Percentiles rank a stretch among this genome's conserved stretches.
These are phyloP conservation scores for Unio pictorum DNA, from an alignment of 2,888 invertebrate genomes.

Conservation along the genomic window DNA sequence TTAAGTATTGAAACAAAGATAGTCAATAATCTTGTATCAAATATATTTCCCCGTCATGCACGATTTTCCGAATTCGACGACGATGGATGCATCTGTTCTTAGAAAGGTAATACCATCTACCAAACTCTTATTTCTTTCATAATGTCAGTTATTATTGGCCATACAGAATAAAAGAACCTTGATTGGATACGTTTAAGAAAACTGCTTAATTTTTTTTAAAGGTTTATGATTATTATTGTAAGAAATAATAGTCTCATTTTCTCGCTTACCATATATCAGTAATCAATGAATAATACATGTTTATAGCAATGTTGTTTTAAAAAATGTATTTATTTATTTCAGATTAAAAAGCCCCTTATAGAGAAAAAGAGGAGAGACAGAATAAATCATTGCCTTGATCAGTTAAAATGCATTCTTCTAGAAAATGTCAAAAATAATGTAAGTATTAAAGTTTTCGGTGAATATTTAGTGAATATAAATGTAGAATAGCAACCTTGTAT, in stretches of 20 bases:
- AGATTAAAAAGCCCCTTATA: slow-evolving; percentile 39
- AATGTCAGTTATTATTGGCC: neutral
- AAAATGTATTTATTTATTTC: slow-evolving; percentile 8
- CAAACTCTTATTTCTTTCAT: neutral
- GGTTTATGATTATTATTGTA: too few species aligned
- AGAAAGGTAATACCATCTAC: slow-evolving; percentile 29
- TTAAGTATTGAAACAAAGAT: neutral
- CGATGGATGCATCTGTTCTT: slow-evolving; percentile 33
- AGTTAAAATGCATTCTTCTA: slow-evolving; percentile 28
- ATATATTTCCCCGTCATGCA: slow-evolving; percentile 14
- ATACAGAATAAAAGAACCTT: too few species aligned
- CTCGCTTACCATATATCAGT: too few species aligned
- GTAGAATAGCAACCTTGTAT: neutral
- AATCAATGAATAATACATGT: too few species aligned
- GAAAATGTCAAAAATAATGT: slow-evolving; percentile 38
- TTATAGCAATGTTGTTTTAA: too few species aligned
- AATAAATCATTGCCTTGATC: slow-evolving; percentile 31
- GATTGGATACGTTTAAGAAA: too few species aligned
- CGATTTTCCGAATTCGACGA: slow-evolving; percentile 1
- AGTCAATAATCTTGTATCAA: slow-evolving; percentile 24
- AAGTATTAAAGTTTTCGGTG: slow-evolving; percentile 13
- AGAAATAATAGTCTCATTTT: too few species aligned
- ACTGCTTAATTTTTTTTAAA: too few species aligned
- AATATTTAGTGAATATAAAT: too few species aligned
- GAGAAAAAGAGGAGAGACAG: slow-evolving; percentile 36